Conservation (phyloP, 2,113 vertebrate species). For the Amia ocellicauda region DNA sequence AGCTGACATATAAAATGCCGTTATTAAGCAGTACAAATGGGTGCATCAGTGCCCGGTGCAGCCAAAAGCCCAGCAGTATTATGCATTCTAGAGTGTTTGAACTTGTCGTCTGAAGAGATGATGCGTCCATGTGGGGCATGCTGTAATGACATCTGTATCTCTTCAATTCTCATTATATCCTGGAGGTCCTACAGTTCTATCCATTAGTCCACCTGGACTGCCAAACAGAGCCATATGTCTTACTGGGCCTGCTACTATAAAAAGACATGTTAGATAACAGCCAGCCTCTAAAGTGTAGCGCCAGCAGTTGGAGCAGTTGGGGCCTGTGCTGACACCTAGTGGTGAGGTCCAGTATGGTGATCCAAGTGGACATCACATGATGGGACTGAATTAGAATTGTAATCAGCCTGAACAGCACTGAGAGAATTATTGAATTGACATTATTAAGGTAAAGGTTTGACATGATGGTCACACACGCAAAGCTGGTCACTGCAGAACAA, state of each 20-base stretch:
- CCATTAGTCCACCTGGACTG: background rate
- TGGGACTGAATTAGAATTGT: too few species aligned
- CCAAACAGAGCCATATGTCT: background rate
- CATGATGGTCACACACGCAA: background rate
- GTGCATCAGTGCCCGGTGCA: too few species aligned
- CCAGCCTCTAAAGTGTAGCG: background rate
- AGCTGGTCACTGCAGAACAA: too few species aligned
- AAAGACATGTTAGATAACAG: conserved; percentile 4
- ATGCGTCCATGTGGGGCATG: too few species aligned
- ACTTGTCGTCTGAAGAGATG: too few species aligned
- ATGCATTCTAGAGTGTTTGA: background rate
- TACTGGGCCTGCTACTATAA: conserved; percentile 1
- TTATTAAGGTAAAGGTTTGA: too few species aligned
- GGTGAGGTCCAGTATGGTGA: conserved; percentile 30
- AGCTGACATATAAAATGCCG: too few species aligned
- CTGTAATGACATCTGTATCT: background rate
- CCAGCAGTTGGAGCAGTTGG: conserved; percentile 20
- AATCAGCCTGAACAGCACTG: too few species aligned
- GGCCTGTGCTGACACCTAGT: conserved; percentile 49
- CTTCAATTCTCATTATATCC: background rate
- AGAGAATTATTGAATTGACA: too few species aligned
- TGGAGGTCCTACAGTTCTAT: background rate
- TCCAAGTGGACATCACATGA: background rate
- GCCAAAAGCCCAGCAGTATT: too few species aligned
- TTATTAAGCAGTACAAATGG: too few species aligned